Conservation (phyloP, 2,888 invertebrate genomes). For the Brachypterus glaber region DNA sequence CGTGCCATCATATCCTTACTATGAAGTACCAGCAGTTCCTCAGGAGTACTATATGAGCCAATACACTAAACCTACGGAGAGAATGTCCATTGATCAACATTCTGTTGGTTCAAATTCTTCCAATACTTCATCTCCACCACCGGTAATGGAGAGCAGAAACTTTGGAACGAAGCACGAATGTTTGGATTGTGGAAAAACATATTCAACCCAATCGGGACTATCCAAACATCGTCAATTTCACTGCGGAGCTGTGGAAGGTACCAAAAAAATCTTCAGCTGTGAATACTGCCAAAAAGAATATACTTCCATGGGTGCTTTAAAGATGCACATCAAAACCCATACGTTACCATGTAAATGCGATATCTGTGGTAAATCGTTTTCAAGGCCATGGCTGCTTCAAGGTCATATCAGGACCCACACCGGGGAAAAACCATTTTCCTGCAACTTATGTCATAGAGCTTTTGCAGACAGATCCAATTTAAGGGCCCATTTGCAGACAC, state of each 20-base stretch:
- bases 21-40: too few relatives aligned
- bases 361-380: constrained; percentile 92
- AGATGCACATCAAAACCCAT: constrained; percentile 97
- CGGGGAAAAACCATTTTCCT: constrained; percentile 93
- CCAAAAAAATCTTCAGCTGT: constrained; percentile 86
- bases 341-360: constrained; percentile 93
- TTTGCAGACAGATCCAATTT: constrained; percentile 94
- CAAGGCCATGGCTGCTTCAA: constrained; percentile 90
- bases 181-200: constrained; percentile 86
- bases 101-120: constrained; percentile 21
- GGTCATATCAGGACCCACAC: constrained; percentile 96
- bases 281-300: constrained; percentile 93
- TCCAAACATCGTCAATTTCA: constrained; percentile 93
- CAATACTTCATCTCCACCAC: not conserved
- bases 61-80: too few relatives aligned
- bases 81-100: not conserved
- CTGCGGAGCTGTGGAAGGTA: constrained; percentile 72
- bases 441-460: constrained; percentile 85
- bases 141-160: constrained; percentile 29
- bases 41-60: too few relatives aligned
- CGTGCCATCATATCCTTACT: too few relatives aligned
- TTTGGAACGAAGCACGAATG: constrained; percentile 67
- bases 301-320: constrained; percentile 85
- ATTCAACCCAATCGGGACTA: constrained; percentile 88
- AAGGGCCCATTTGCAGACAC: constrained; percentile 90